These are phyloP conservation scores for Drosophila rubida DNA, from an alignment of 2,888 invertebrate genomes.

Conservation along the genomic window DNA sequence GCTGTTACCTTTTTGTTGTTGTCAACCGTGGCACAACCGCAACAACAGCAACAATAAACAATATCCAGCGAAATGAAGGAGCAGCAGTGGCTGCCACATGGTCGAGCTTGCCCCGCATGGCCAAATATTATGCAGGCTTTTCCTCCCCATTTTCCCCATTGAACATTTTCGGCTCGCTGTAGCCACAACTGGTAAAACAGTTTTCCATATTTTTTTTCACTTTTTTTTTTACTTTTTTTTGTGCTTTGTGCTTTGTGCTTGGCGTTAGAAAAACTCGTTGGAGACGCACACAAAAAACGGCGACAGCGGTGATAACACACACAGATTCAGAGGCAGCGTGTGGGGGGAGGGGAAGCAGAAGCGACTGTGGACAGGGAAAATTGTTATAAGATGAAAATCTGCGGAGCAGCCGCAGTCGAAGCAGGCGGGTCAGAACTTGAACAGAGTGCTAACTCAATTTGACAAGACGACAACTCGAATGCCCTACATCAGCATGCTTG, in stretches of 20 bases:
- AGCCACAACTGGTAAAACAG: slow-evolving; percentile 56
- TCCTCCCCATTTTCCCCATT: slow-evolving; percentile 15
- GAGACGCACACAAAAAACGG: slow-evolving; percentile 53
- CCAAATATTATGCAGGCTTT: slow-evolving; percentile 64
- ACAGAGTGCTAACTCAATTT: slow-evolving; percentile 11
- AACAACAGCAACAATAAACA: slow-evolving; percentile 16
- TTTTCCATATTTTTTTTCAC: slow-evolving; percentile 23
- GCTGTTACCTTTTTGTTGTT: slow-evolving; percentile 18
- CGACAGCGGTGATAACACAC: slow-evolving; percentile 65
- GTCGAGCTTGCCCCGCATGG: slow-evolving; percentile 39
- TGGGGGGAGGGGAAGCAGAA: too few relatives aligned
- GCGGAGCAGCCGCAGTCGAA: slow-evolving; percentile 10
- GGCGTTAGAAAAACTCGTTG: slow-evolving; percentile 38
- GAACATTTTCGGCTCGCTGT: slow-evolving; percentile 29
- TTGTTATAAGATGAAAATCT: slow-evolving; percentile 38
- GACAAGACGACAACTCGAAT: slow-evolving; percentile 18
- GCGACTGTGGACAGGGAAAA: background rate
- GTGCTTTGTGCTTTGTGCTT: slow-evolving; percentile 3
- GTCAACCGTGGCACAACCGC: slow-evolving; percentile 11
- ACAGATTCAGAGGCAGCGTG: background rate
- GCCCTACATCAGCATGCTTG: slow-evolving; percentile 6
- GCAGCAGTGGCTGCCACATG: slow-evolving; percentile 29
- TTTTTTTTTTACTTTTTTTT: background rate
- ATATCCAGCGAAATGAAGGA: slow-evolving; percentile 13
- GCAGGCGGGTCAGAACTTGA: slow-evolving; percentile 23